These are phyloP conservation scores for Brachionus koreanus DNA, from an alignment of 1,140 invertebrate genomes.

Conservation along the genomic window DNA sequence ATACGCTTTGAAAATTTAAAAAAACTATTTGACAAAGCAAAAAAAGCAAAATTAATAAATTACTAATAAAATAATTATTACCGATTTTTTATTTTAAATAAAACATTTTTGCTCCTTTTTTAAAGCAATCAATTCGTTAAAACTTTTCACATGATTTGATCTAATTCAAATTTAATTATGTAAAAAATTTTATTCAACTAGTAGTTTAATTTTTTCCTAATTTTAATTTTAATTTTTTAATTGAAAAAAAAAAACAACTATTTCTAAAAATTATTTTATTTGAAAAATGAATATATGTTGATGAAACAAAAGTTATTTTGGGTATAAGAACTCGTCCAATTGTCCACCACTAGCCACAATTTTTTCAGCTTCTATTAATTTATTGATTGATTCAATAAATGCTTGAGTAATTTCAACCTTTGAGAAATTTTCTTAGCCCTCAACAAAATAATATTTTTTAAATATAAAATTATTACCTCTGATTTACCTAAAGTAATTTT, in stretches of 20 bases:
- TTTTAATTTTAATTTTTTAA: not conserved
- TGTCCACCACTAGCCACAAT: not conserved
- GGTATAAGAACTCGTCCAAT: constrained; percentile 31
- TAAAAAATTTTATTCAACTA: not conserved
- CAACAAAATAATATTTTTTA: not conserved
- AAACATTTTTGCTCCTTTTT: not conserved
- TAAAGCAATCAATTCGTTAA: not conserved
- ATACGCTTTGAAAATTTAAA: too few relatives aligned
- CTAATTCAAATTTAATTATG: not conserved
- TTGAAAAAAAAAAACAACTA: not conserved
- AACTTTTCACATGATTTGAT: not conserved
- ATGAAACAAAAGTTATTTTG: constrained; percentile 8
- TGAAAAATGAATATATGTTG: not conserved
- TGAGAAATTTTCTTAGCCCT: not conserved
- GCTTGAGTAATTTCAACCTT: constrained; percentile 42
- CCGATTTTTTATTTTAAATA: not conserved
- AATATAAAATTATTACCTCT: constrained; percentile 3
- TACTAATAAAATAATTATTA: not conserved
- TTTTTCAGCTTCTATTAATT: constrained; percentile 37
- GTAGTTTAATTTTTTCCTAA: not conserved
- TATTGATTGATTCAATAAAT: constrained; percentile 34
- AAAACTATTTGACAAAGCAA: too few relatives aligned
- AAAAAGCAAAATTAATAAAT: too few relatives aligned
- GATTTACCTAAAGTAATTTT: constrained; percentile 9
- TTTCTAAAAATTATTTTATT: constrained; percentile 2